Percentiles rank a stretch among this genome's conserved stretches.
Conservation (phyloP, 2,888 invertebrate genomes). For the Tachina fera region DNA sequence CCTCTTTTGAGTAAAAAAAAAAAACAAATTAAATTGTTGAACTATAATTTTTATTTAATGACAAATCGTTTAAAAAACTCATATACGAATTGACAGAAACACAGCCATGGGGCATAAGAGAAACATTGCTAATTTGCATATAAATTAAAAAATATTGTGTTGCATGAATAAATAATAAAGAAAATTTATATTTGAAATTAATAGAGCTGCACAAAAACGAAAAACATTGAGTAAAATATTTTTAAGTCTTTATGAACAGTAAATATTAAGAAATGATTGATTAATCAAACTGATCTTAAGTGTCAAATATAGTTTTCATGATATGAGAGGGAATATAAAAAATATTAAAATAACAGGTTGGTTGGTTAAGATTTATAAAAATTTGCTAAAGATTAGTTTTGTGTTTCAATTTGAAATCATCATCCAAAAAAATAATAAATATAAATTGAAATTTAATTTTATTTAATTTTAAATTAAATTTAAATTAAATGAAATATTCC, state of each 20-base stretch:
- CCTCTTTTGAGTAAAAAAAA: constrained; percentile 32
- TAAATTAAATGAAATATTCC: too few relatives aligned
- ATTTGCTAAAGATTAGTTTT: not conserved
- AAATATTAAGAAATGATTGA: not conserved
- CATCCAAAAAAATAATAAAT: too few relatives aligned
- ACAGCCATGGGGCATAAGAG: not conserved
- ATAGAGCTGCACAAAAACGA: not conserved
- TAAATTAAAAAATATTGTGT: constrained; percentile 65
- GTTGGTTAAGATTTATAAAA: not conserved
- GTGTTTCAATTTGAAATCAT: too few relatives aligned
- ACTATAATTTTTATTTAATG: constrained; percentile 63
- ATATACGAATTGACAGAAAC: constrained; percentile 22
- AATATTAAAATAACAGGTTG: not conserved
- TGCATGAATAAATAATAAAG: constrained; percentile 22
- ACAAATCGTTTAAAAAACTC: constrained; percentile 48
- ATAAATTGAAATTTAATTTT: too few relatives aligned
- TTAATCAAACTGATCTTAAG: not conserved
- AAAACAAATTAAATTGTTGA: constrained; percentile 3
- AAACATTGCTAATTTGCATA: constrained; percentile 64
- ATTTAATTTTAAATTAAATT: too few relatives aligned
- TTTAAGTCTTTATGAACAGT: not conserved
- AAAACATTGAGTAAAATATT: constrained; percentile 14
- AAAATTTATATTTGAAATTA: not conserved
- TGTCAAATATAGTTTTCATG: not conserved
- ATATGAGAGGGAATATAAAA: not conserved